These are phyloP conservation scores for Paedocypris sp. DNA, from an alignment of 2,113 vertebrate genomes.

Conservation along the genomic window DNA sequence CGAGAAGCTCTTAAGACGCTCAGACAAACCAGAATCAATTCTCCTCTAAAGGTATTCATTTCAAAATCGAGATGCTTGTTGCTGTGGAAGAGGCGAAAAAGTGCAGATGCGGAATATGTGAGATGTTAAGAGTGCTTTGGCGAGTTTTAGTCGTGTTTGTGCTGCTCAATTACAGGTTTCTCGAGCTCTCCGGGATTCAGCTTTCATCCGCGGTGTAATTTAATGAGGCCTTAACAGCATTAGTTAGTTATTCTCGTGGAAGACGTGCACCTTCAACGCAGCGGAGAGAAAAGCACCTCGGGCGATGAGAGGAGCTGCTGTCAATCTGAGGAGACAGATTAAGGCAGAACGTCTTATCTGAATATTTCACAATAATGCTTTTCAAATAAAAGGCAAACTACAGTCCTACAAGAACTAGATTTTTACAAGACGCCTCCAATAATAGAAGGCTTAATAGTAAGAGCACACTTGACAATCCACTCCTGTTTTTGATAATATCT, in stretches of 20 bases:
- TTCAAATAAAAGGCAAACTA: too few species aligned
- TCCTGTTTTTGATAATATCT: too few species aligned
- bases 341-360: background rate
- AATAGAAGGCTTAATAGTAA: too few species aligned
- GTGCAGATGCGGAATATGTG: background rate
- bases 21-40: background rate
- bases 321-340: slow-evolving; percentile 24
- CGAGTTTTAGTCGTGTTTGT: too few species aligned
- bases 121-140: too few species aligned
- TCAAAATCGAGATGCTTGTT: background rate
- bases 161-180: too few species aligned
- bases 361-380: too few species aligned
- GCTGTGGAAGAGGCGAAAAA: background rate
- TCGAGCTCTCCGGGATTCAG: slow-evolving; percentile 36
- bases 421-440: too few species aligned
- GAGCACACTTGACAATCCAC: too few species aligned
- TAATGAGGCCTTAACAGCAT: slow-evolving; percentile 53
- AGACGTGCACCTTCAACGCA: slow-evolving; percentile 41
- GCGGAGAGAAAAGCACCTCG: slow-evolving; percentile 40
- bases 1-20: background rate
- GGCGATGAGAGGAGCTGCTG: slow-evolving; percentile 45
- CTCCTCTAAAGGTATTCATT: slow-evolving; percentile 2
- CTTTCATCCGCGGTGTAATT: slow-evolving; percentile 53
- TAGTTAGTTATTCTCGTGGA: slow-evolving; percentile 52
- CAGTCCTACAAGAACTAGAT: too few species aligned